Evolutionary conservation across 1,140 invertebrate genomes (phyloP), one percentile per base, ranked within the genome.

Genomic region (Platorchestia sp.): DNA sequence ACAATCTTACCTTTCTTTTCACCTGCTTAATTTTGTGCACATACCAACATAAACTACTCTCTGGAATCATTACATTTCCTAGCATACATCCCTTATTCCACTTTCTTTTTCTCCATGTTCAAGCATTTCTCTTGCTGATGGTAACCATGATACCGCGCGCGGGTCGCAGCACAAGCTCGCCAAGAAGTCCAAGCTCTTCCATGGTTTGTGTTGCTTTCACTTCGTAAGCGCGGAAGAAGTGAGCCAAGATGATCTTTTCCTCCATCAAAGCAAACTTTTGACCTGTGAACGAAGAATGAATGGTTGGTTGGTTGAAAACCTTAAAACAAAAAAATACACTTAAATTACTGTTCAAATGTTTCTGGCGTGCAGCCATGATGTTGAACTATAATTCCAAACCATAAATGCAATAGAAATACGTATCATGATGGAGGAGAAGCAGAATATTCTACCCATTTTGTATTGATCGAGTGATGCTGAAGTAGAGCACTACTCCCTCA

Each of bases 251-350:
- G n/a, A 99, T 98, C 97, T 99, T 99, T 95, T 98, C 97, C 97
- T 99, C 99, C 91, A 99, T 97, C 97, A 98, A 98, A 0, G 99
- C 99, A 97, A 99, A 99, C 97, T 98, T 98, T 95, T 98, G 98
- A 86, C 96, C 96, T 95, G 75, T 89, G 42, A 41, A 89, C 43
- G 42, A 41, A 75, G 59, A 22, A 3, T 10, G 47, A 51, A 10
- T 10, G 59, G 27, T 27, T 75, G 59, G 27, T 75, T 75, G 59
- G 59, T 75, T 75, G 10, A 75, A 75, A 3, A 36, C 59, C 3
- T 36, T 75, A 36, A 75, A 75, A 75, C 27, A 10, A 75, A 36
- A 27, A 3, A 75, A 75, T 75, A 19, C 1, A 22, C n/a, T n/a
- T n/a, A n/a, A n/a, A n/a, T n/a, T n/a, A n/a, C n/a, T n/a, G n/a